These are phyloP conservation scores for Zaprionus vittiger DNA, from an alignment of 1,140 invertebrate species.

Conservation along the genomic window DNA sequence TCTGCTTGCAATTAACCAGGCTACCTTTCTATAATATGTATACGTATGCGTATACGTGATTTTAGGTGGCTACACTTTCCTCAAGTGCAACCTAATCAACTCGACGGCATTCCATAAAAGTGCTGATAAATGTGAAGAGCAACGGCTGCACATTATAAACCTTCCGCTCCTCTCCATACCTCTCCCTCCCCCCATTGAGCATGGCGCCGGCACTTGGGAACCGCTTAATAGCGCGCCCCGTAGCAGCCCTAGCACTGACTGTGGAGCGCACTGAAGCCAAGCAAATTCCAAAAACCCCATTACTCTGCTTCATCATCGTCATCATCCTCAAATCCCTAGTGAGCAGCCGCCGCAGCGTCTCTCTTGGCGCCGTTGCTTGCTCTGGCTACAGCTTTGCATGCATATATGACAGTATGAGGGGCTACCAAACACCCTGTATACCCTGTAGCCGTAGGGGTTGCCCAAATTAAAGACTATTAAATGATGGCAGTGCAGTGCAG, in stretches of 20 bases:
- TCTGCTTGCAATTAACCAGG: constrained; percentile 33
- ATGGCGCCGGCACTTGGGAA: constrained; percentile 44
- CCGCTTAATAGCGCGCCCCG: constrained; percentile 19
- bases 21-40: not conserved
- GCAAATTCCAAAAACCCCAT: constrained; percentile 36
- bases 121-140: constrained; percentile 41
- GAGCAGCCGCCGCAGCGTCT: constrained; percentile 17
- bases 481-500: not conserved
- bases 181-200: constrained; percentile 4
- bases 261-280: constrained; percentile 23
- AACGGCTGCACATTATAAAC: constrained; percentile 29
- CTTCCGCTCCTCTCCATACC: not conserved
- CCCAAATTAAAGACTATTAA: not conserved
- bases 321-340: constrained; percentile 46
- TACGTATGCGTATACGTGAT: constrained; percentile 2
- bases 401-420: constrained; percentile 18
- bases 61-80: constrained; percentile 15
- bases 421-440: constrained; percentile 8
- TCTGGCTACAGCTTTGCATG: constrained; percentile 35
- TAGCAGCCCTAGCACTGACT: not conserved
- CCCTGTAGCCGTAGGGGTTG: constrained; percentile 2
- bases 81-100: constrained; percentile 57
- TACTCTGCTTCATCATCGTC: constrained; percentile 31
- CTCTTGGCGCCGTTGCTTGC: constrained; percentile 31
- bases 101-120: constrained; percentile 33